Evolutionary conservation across 2,888 invertebrate genomes (phyloP).

Genomic region (Keiferia lycopersicella): DNA sequence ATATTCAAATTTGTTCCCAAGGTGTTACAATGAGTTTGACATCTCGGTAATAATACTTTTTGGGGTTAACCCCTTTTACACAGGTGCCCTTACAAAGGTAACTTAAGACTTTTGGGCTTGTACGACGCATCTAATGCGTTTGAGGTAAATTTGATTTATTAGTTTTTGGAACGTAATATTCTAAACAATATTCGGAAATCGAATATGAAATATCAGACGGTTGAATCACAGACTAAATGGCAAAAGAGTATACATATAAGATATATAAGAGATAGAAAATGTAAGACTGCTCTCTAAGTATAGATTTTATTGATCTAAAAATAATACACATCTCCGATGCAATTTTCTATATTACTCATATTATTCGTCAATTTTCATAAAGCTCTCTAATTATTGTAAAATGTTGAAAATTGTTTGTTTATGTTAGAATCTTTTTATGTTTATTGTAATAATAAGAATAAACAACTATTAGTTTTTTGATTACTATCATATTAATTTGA

Average conservation of each 20-base stretch:
- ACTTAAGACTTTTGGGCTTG: slow-evolving; percentile 7
- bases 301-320: too few relatives aligned
- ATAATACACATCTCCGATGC: too few relatives aligned
- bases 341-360: too few relatives aligned
- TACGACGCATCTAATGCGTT: neutral
- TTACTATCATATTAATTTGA: neutral
- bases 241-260: too few relatives aligned
- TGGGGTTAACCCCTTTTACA: slow-evolving; percentile 35
- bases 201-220: too few relatives aligned
- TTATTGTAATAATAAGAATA: too few relatives aligned
- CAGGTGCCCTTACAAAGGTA: slow-evolving; percentile 16
- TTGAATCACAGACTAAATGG: too few relatives aligned
- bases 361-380: too few relatives aligned
- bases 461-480: neutral
- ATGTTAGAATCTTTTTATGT: too few relatives aligned
- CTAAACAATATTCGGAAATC: too few relatives aligned
- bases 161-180: slow-evolving; percentile 2
- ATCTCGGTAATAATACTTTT: slow-evolving; percentile 24
- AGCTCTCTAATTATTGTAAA: too few relatives aligned
- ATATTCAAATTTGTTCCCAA: slow-evolving; percentile 51
- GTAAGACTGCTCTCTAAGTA: neutral
- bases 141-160: neutral
- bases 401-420: too few relatives aligned
- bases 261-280: neutral
- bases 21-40: slow-evolving; percentile 33